Percentiles rank a stretch among this genome's conserved stretches.
Conservation (phyloP, 2,797 vertebrate genomes). For the Channa striata region DNA sequence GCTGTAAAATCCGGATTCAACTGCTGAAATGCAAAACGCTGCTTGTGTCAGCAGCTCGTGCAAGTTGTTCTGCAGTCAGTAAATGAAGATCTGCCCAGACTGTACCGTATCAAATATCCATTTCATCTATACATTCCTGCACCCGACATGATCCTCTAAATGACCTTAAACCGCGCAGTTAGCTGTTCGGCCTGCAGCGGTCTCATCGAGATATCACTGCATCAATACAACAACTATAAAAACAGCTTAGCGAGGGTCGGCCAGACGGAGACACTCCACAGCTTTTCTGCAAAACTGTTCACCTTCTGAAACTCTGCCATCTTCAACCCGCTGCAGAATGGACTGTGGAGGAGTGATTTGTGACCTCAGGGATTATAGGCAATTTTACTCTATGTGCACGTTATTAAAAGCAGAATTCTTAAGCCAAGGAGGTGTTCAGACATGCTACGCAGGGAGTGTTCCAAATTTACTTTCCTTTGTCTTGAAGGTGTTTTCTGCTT, state of each 20-base stretch:
- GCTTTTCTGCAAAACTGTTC: slow-evolving; percentile 72
- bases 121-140: slow-evolving; percentile 21
- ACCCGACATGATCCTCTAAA: slow-evolving; percentile 24
- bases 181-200: slow-evolving; percentile 47
- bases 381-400: background rate
- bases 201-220: slow-evolving; percentile 25
- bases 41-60: slow-evolving; percentile 19
- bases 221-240: slow-evolving; percentile 29
- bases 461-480: background rate
- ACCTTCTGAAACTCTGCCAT: slow-evolving; percentile 40
- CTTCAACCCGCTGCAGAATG: slow-evolving; percentile 28
- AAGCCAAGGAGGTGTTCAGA: slow-evolving; percentile 5
- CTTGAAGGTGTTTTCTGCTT: slow-evolving; percentile 12
- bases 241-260: slow-evolving; percentile 54
- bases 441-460: background rate
- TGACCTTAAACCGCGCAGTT: slow-evolving; percentile 15
- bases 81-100: background rate
- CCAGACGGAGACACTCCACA: slow-evolving; percentile 28
- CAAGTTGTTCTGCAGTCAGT: slow-evolving; percentile 16
- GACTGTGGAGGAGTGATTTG: slow-evolving; percentile 30
- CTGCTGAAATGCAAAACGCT: slow-evolving; percentile 21
- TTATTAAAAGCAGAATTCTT: slow-evolving; percentile 35
- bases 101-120: slow-evolving; percentile 10
- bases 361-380: slow-evolving; percentile 36
- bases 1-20: slow-evolving; percentile 14